phyloP scores from a whole-genome alignment of 2,888 invertebrate species.

The Octodonta nipae region DNA sequence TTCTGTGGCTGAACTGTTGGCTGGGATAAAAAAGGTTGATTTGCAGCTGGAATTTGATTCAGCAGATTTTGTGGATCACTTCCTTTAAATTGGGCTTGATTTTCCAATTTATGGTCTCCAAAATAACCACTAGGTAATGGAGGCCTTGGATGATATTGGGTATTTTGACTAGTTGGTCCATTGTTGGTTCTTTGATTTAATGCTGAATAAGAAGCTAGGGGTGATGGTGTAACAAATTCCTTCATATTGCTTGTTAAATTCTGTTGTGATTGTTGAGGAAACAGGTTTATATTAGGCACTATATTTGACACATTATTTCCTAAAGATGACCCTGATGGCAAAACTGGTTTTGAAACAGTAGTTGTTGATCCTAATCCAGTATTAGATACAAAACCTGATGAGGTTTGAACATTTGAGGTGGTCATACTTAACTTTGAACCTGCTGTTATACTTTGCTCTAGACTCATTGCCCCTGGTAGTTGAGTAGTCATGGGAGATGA shows the following conservation, averaged over 20 bases:
- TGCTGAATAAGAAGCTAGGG: neutral
- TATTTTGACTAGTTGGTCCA: neutral
- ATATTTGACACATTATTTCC: slow-evolving; percentile 6
- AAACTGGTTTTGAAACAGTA: too few relatives aligned
- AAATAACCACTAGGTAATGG: too few relatives aligned
- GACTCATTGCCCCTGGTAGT: slow-evolving; percentile 20
- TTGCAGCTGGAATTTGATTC: too few relatives aligned
- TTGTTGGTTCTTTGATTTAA: neutral
- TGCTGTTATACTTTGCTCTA: slow-evolving; percentile 13
- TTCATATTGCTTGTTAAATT: too few relatives aligned
- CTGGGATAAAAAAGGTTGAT: too few relatives aligned
- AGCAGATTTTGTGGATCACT: too few relatives aligned
- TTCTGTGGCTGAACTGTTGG: too few relatives aligned
- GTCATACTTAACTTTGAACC: slow-evolving; percentile 24
- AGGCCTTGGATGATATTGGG: neutral
- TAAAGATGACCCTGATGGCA: slow-evolving; percentile 2
- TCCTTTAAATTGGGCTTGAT: too few relatives aligned
- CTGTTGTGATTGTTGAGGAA: slow-evolving; percentile 1
- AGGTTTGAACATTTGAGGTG: slow-evolving; percentile 22
- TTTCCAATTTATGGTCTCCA: too few relatives aligned
- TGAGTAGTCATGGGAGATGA: slow-evolving; percentile 18
- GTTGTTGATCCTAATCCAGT: too few relatives aligned
- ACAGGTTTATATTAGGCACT: slow-evolving; percentile 4
- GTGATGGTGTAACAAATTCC: too few relatives aligned
- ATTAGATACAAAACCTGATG: neutral